Percentiles rank a stretch among this genome's conserved stretches.
phyloP scores from a whole-genome alignment of 1,140 invertebrate genomes.

The Diorhabda carinulata region DNA sequence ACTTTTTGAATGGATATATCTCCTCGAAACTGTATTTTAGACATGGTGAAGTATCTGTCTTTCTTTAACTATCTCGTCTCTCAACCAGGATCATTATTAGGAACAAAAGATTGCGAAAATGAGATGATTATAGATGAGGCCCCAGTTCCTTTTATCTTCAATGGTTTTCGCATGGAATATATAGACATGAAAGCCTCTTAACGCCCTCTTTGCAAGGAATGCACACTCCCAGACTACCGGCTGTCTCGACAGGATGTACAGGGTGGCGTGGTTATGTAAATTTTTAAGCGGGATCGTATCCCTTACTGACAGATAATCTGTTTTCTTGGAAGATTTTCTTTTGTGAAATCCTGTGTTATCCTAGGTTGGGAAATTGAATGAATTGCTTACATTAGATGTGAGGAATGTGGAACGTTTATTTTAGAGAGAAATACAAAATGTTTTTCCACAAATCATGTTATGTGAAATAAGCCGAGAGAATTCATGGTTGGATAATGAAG shows the following conservation, averaged over 20 bases:
- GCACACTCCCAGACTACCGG: neutral
- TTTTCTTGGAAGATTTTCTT: too few species aligned
- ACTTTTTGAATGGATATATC: slow-evolving; percentile 14
- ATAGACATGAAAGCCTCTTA: slow-evolving; percentile 33
- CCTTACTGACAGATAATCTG: neutral
- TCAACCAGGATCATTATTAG: slow-evolving; percentile 45
- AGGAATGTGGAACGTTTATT: too few species aligned
- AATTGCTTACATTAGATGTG: too few species aligned
- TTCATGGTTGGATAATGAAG: too few species aligned
- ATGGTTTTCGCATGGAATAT: slow-evolving; percentile 23
- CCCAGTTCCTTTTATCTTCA: slow-evolving; percentile 31
- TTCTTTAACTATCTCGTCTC: slow-evolving; percentile 15
- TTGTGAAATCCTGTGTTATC: too few species aligned
- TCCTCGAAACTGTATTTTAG: slow-evolving; percentile 15
- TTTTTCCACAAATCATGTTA: too few species aligned
- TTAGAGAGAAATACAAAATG: too few species aligned
- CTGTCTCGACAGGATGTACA: slow-evolving; percentile 8
- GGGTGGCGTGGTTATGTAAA: neutral
- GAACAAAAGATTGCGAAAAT: slow-evolving; percentile 45
- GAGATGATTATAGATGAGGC: slow-evolving; percentile 45
- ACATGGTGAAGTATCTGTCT: slow-evolving; percentile 10
- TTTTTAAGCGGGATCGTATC: neutral
- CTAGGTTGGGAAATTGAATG: too few species aligned
- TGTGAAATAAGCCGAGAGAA: too few species aligned
- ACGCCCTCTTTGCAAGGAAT: slow-evolving; percentile 3